Base-by-base conservation (phyloP, 2,797 vertebrate genomes). In the Pangasius djambal region DNA sequence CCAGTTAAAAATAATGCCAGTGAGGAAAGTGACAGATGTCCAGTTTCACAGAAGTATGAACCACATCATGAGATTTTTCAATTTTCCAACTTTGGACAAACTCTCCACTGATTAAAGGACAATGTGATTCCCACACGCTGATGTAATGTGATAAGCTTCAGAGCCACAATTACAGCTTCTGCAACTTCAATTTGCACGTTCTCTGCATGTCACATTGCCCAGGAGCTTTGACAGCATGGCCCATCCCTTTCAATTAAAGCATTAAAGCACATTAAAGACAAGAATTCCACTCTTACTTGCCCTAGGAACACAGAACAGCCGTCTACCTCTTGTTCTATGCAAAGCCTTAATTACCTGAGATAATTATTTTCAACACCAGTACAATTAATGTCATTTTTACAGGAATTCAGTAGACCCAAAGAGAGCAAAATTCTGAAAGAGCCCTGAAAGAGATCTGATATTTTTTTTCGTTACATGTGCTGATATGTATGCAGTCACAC, bases 281-380 rank as follows among this genome's bases (percentile, higher is more conserved):
- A 90, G 94, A 88, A 94, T 95, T 95, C 92, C 93, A 92, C 92
- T 92, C 94, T 92, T 86, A 89, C 92, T 94, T 93, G 44, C 90
- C 91, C 67, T 91, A 83, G 92, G 95, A 95, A 95, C 94, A 86
- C 88, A 69, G 67, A 94, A 92, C 12, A 48, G 77, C 86, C 86
- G 84, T 89, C 52, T 86, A 89, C 89, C 86, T 90, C 92, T 94
- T 94, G 94, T 95, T 96, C 95, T 92, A 94, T 94, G 92, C 93
- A 94, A 93, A 93, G 94, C 96, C 95, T 96, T 96, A 96, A 97
- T 96, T 96, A 96, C 96, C 96, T 96, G 94, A 95, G 95, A 96
- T 96, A 96, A 96, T 97, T 96, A 96, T 96, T 96, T 96, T 95
- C 94, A 94, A 94, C 94, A 96, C 92, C 92, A 93, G 94, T 95